Base-by-base conservation (phyloP, 2,888 invertebrate genomes). In the Hemithea aestivaria region DNA sequence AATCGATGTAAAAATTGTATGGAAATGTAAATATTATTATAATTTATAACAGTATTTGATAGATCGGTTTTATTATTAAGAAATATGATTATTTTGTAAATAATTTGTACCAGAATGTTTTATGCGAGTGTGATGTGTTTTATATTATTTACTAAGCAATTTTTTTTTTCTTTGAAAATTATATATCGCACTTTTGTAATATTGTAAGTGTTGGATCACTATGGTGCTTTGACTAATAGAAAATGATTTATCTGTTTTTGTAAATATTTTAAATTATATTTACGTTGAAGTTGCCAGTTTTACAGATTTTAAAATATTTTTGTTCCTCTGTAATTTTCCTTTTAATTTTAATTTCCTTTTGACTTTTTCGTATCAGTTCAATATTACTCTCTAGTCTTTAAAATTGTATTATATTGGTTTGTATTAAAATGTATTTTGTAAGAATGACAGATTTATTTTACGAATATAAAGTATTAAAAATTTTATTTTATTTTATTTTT, bases 381-480 rank as follows among this genome's bases (percentile, higher is more conserved):
- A 73, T 70, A 68, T 73, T 72, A 71, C 73, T 79, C 63, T 87
- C 85, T 87, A 87, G 85, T 87, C 85, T 83, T 60, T 73, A 73
- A 48, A 74, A 76, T 69, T 65, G 74, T 72, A 75, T 72, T 71
- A 67, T 69, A 73, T 73, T 71, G 74, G 73, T 70, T 72, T 72
- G 65, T 65, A 66, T 45, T 70, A 67, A 68, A 71, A 76, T 74
- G 55, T 44, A 40, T 65, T 72, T 65, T 66, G 48, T 81, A 73
- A 73, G 77, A 59, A 65, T 70, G 67, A 70, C 77, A 72, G 71
- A 73, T 65, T 63, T 77, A 77, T 78, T 76, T 71, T 76, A 74
- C 66, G 53, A 71, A 75, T 61, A 70, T 68, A 67, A 65, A 68
- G 48, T 54, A 51, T 51, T 53, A 54, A 50, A 54, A 46, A 25